Percentiles rank a stretch among this genome's conserved stretches.
These are phyloP conservation scores for Myiagra hebetior DNA, from an alignment of 2,113 vertebrate genomes.

Conservation along the genomic window DNA sequence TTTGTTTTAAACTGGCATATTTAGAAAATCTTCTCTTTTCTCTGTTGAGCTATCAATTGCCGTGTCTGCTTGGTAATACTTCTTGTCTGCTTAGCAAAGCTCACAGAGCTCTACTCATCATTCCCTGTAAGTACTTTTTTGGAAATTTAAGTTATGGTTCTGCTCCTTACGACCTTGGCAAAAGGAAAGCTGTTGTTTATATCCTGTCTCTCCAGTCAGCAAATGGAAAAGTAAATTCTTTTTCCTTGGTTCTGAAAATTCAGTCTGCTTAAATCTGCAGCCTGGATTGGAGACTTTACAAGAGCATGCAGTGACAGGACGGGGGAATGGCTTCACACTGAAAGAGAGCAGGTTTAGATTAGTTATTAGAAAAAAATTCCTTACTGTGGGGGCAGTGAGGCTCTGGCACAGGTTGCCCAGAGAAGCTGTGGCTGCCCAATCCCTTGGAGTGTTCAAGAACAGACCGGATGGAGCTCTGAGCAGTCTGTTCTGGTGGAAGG, in stretches of 20 bases:
- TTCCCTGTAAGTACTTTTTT: not conserved
- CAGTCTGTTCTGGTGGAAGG: not conserved
- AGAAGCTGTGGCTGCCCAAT: not conserved
- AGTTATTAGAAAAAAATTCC: not conserved
- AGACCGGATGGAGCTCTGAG: not conserved
- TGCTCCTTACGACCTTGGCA: not conserved
- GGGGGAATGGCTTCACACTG: not conserved
- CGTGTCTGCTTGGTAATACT: not conserved
- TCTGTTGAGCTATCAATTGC: not conserved
- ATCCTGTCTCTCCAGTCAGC: not conserved
- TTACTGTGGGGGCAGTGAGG: not conserved
- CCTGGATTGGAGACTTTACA: not conserved
- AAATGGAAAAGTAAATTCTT: not conserved
- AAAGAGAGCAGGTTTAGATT: not conserved
- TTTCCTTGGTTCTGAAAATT: not conserved
- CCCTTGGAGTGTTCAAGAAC: not conserved
- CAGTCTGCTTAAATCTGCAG: not conserved
- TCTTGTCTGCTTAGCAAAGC: not conserved
- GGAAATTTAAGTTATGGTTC: not conserved
- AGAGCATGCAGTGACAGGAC: not conserved
- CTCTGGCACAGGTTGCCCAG: not conserved
- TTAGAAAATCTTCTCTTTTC: not conserved
- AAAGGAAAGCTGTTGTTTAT: not conserved
- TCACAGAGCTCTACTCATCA: not conserved
- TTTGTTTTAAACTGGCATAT: not conserved